Evolutionary conservation across 2,888 invertebrate species (phyloP).

Genomic region (Standfussiana lucernea): DNA sequence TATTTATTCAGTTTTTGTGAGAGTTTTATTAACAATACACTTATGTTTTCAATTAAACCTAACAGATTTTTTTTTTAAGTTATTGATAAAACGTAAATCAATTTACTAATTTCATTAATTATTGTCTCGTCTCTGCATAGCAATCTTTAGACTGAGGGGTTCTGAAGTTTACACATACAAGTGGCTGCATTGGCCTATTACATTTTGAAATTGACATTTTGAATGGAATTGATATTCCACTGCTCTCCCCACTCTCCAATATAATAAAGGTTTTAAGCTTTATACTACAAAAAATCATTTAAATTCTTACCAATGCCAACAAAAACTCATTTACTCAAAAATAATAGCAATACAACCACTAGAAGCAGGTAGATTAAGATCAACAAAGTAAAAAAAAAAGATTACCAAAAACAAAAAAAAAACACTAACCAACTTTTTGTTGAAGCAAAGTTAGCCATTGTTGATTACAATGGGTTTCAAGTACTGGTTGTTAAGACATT

Average conservation of each 20-base stretch:
- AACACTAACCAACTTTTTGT: not conserved
- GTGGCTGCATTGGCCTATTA: not conserved
- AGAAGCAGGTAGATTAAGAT: not conserved
- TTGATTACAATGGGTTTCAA: slow-evolving; percentile 40
- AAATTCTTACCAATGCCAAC: not conserved
- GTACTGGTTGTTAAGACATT: not conserved
- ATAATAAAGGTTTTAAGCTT: not conserved
- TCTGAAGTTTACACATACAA: not conserved
- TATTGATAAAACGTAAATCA: not conserved
- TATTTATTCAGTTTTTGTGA: not conserved
- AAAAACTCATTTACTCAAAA: slow-evolving; percentile 2
- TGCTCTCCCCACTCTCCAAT: not conserved
- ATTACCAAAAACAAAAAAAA: not conserved
- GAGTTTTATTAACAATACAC: not conserved
- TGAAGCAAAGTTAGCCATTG: slow-evolving; percentile 30
- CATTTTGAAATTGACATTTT: too few species aligned
- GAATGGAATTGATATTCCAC: not conserved
- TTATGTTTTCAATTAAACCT: not conserved
- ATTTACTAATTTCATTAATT: not conserved
- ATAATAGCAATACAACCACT: slow-evolving; percentile 9
- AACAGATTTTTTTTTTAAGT: not conserved
- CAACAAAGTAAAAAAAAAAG: not conserved
- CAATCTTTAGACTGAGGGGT: not conserved
- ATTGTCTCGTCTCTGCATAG: not conserved
- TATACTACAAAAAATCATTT: not conserved